Base-by-base conservation (phyloP, 1,140 invertebrate genomes). In the Philopotamus ludificatus region DNA sequence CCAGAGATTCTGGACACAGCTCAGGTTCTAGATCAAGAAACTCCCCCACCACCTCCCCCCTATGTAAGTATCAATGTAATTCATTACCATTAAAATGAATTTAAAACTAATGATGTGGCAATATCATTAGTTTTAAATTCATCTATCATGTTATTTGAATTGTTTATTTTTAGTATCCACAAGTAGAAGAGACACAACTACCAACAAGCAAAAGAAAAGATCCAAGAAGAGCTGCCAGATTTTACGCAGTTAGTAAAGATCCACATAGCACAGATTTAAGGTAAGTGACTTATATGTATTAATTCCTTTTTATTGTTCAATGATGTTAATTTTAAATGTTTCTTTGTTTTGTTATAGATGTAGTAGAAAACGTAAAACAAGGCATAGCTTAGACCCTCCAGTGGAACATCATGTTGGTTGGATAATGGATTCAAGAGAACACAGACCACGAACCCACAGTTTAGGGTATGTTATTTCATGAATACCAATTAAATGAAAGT, bases 361-460 rank as follows among this genome's bases (percentile, higher is more conserved):
- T 25, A 75, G 75, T 50, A 81, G 93, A 12, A 97, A 97, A 79
- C 85, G 92, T 60, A 97, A 97, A 82, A 96, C 94, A 2, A 83
- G 91, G 26, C 93, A 97, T 76, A 94, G 91, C 67, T 89, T 87
- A 70, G 95, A 97, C 83, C 94, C 94, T 47, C 93, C 93, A 0
- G 85, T 94, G 42, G 97, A 98, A 75, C 89, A 93, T 73, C 95
- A 98, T 74, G 93, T 99, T 39, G 97, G 97, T 20, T 99, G 97
- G 97, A 89, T 99, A 66, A 89, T 97, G 84, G 95, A 96, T 76
- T 85, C 88, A 3, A 87, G 89, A 71, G 92, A 93, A 74, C 92
- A 94, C 76, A 79, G 89, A 16, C 84, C 85, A 8, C 78, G 89
- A 63, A 93, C 89, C 18, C 87, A 87, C 63, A 92, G 91, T 63